Conservation (phyloP, 1,140 invertebrate species). For the Drepana arcuata region DNA sequence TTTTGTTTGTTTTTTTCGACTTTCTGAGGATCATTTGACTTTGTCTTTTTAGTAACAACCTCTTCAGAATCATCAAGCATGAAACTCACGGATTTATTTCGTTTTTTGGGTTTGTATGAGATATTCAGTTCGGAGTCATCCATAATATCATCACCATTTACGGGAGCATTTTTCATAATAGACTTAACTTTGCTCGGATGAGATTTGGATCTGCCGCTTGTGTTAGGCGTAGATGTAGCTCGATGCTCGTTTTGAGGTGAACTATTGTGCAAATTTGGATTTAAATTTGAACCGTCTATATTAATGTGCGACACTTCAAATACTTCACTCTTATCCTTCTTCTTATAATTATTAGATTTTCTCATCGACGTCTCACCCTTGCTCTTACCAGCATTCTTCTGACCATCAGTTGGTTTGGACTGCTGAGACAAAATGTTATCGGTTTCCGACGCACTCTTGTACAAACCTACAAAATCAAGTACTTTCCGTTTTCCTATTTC, state of each 20-base stretch:
- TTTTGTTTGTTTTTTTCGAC: conserved; percentile 1
- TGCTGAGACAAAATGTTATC: conserved; percentile 14
- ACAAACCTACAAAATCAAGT: conserved; percentile 36
- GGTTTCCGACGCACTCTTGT: conserved; percentile 32
- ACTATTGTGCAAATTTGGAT: conserved; percentile 2
- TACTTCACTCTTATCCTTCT: conserved; percentile 19
- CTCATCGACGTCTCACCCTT: conserved; percentile 6
- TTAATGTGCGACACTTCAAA: conserved; percentile 21
- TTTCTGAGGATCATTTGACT: conserved; percentile 28
- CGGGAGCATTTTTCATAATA: conserved; percentile 19
- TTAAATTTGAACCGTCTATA: conserved; percentile 19
- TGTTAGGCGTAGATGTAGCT: conserved; percentile 28
- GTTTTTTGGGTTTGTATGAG: conserved; percentile 54
- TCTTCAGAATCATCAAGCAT: conserved; percentile 47
- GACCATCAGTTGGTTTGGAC: conserved; percentile 8
- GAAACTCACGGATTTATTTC: conserved; percentile 58
- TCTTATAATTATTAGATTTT: conserved; percentile 24
- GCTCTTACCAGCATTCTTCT: conserved; percentile 13
- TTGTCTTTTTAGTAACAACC: conserved; percentile 36
- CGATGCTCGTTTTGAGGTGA: conserved; percentile 13
- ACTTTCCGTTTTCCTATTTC: too few species aligned
- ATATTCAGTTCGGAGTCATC: conserved; percentile 12
- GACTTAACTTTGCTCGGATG: conserved; percentile 21
- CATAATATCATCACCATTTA: conserved; percentile 3
- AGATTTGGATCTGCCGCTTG: conserved; percentile 4